phyloP scores from a whole-genome alignment of 2,888 invertebrate species.

The Spisula subtruncata region DNA sequence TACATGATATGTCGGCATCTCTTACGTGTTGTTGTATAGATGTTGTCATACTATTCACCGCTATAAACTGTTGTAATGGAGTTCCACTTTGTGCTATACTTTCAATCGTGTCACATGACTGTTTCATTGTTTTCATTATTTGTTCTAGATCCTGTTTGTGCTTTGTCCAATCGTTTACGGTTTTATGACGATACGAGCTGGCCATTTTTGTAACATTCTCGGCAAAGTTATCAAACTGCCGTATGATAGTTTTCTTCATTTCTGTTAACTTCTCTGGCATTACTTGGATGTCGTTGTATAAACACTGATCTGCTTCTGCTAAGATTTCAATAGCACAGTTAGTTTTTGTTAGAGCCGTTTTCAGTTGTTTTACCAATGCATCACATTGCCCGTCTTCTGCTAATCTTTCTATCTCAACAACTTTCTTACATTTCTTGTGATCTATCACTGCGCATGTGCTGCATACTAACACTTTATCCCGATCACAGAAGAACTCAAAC shows the following conservation, averaged over 20 bases:
- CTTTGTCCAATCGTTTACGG: neutral
- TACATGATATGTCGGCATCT: neutral
- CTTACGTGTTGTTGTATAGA: neutral
- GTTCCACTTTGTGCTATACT: neutral
- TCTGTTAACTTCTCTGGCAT: neutral
- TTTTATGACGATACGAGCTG: neutral
- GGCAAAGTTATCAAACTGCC: neutral
- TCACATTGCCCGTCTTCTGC: neutral
- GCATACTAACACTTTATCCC: neutral
- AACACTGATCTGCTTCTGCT: neutral
- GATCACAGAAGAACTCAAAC: neutral
- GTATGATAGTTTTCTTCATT: neutral
- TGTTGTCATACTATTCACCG: neutral
- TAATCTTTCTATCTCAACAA: neutral
- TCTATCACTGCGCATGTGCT: neutral
- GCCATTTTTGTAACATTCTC: neutral
- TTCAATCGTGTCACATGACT: neutral
- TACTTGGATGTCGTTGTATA: neutral
- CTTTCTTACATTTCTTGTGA: neutral
- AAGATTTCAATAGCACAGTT: neutral
- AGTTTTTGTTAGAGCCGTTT: neutral
- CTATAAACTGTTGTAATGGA: slow-evolving; percentile 1
- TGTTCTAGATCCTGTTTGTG: neutral
- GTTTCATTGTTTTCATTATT: neutral
- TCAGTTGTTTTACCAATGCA: neutral